Evolutionary conservation across 2,113 vertebrate species (phyloP).

Genomic region (Gnathonemus longibarbis): DNA sequence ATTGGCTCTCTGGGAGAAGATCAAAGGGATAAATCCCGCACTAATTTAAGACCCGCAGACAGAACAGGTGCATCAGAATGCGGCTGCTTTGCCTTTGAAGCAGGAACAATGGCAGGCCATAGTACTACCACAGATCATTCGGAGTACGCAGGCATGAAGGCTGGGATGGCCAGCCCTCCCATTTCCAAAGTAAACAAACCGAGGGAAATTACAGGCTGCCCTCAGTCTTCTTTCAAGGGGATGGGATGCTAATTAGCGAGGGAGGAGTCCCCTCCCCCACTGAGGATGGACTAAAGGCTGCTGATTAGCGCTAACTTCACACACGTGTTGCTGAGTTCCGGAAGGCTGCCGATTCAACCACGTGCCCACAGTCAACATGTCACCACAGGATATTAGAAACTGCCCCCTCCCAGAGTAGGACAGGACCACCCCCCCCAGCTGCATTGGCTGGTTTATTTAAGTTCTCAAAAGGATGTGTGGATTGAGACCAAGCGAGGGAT

Average conservation of each 20-base stretch:
- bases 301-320: constrained; percentile 62
- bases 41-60: constrained; percentile 18
- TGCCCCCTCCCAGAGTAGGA: background rate
- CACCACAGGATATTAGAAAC: background rate
- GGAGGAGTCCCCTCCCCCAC: constrained; percentile 28
- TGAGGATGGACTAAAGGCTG: constrained; percentile 53
- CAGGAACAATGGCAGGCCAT: background rate
- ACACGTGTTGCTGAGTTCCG: constrained; percentile 52
- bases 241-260: constrained; percentile 49
- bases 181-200: background rate
- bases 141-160: background rate
- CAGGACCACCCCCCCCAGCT: background rate
- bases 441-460: background rate
- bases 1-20: background rate
- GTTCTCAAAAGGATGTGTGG: background rate
- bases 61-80: constrained; percentile 18
- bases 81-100: background rate
- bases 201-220: background rate
- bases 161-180: constrained; percentile 17
- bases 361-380: background rate
- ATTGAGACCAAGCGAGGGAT: background rate
- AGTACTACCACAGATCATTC: too few relatives aligned
- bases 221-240: constrained; percentile 39
- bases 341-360: background rate
- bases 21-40: background rate